Evolutionary conservation across 2,797 vertebrate species (phyloP).

Genomic region (Chaenodraco wilsoni): DNA sequence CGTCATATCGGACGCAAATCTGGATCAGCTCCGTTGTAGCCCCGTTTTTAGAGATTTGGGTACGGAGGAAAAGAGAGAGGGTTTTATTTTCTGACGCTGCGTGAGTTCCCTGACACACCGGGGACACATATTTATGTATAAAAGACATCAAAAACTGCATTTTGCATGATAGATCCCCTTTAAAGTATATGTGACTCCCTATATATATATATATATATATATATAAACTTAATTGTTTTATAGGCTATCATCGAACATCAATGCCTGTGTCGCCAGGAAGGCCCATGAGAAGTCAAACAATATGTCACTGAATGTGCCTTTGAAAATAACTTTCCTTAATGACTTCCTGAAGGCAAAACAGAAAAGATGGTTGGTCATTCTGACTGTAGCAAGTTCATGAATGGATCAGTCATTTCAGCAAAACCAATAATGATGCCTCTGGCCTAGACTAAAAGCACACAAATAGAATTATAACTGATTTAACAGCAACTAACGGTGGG

Average conservation of each 20-base stretch:
- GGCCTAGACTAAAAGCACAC: not conserved
- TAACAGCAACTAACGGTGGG: not conserved
- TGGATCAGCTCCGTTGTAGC: too few species aligned
- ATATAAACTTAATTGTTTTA: not conserved
- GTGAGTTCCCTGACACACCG: too few species aligned
- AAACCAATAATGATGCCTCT: not conserved
- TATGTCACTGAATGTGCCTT: not conserved
- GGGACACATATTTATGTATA: too few species aligned
- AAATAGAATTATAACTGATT: slow-evolving; percentile 1
- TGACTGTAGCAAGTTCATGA: not conserved
- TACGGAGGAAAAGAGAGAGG: too few species aligned
- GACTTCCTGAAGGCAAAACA: slow-evolving; percentile 3
- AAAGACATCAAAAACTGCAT: too few species aligned
- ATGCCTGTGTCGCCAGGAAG: not conserved
- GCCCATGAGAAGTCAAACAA: not conserved
- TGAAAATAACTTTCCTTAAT: not conserved
- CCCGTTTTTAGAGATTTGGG: too few species aligned
- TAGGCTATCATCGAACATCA: not conserved
- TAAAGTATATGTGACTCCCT: not conserved
- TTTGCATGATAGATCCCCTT: too few species aligned
- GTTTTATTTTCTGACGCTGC: too few species aligned
- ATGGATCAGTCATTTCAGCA: not conserved
- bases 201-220: too few species aligned
- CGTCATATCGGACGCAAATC: too few species aligned
- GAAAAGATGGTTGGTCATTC: not conserved